Evolutionary conservation across 2,797 vertebrate genomes (phyloP).

Genomic region (Esox masquinongy): DNA sequence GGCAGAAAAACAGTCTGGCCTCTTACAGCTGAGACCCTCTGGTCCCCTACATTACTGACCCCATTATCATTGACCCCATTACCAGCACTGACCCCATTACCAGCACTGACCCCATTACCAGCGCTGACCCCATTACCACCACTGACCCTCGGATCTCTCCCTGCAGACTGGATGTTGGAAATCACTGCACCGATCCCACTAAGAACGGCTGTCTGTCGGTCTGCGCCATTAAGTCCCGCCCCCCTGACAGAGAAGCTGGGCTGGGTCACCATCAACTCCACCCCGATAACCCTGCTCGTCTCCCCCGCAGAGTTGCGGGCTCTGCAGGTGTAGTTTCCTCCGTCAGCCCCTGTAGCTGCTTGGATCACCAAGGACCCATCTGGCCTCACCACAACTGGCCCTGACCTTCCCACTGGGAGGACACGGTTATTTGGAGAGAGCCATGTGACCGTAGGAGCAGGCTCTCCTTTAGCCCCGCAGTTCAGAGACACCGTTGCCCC

Average conservation of each 20-base stretch:
- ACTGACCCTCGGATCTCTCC: neutral
- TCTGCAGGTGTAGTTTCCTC: slow-evolving; percentile 90
- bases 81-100: neutral
- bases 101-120: neutral
- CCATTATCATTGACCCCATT: neutral
- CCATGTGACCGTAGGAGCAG: slow-evolving; percentile 81
- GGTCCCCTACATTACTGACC: neutral
- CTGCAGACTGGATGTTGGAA: slow-evolving; percentile 5
- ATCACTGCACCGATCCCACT: slow-evolving; percentile 10
- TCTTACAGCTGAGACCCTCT: slow-evolving; percentile 64
- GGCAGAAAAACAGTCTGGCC: slow-evolving; percentile 82
- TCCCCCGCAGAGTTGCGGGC: slow-evolving; percentile 80
- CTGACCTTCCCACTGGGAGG: slow-evolving; percentile 66
- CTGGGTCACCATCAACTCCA: slow-evolving; percentile 74
- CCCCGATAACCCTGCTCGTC: slow-evolving; percentile 72
- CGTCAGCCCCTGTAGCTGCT: slow-evolving; percentile 79
- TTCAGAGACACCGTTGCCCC: slow-evolving; percentile 73
- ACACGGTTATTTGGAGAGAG: slow-evolving; percentile 77
- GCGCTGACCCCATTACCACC: slow-evolving; percentile 3
- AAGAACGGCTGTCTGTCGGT: neutral
- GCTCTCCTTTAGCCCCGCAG: slow-evolving; percentile 81
- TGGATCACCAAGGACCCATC: slow-evolving; percentile 85
- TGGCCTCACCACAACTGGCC: slow-evolving; percentile 61
- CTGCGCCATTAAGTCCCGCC: neutral
- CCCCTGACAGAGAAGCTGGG: slow-evolving; percentile 72